Evolutionary conservation across 1,140 invertebrate species (phyloP).

Genomic region (Lutraria rhynchaena): DNA sequence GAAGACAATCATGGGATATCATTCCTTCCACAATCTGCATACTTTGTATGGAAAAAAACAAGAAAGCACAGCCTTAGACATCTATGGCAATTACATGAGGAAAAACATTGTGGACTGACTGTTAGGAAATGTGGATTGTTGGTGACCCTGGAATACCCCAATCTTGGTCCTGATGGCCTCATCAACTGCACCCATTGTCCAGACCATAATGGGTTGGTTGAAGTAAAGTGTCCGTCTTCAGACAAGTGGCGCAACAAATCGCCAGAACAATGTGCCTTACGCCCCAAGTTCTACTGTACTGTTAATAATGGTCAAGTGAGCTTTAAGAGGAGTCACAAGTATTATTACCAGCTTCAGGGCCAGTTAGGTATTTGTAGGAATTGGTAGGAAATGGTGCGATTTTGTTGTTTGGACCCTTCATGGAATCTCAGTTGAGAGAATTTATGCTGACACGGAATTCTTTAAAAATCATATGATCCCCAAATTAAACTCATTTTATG

Average conservation of each 20-base stretch:
- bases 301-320: conserved; percentile 18
- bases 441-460: background rate
- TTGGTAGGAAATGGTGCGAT: conserved; percentile 75
- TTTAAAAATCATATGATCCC: background rate
- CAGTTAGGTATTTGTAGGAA: conserved; percentile 80
- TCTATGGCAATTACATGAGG: background rate
- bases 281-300: conserved; percentile 38
- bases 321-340: conserved; percentile 72
- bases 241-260: background rate
- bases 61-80: background rate
- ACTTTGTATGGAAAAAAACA: background rate
- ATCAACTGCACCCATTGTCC: background rate
- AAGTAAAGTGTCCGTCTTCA: conserved; percentile 58
- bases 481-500: background rate
- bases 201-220: conserved; percentile 19
- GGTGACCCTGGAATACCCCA: background rate
- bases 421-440: conserved; percentile 12
- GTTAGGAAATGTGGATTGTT: background rate
- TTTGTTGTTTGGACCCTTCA: conserved; percentile 74
- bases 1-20: background rate
- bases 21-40: background rate
- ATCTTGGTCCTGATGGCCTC: conserved; percentile 24
- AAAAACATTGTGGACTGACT: background rate
- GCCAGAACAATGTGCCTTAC: conserved; percentile 27
- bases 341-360: conserved; percentile 81